Conservation (phyloP, 2,797 vertebrate species). For the Pteronotus mesoamericanus region DNA sequence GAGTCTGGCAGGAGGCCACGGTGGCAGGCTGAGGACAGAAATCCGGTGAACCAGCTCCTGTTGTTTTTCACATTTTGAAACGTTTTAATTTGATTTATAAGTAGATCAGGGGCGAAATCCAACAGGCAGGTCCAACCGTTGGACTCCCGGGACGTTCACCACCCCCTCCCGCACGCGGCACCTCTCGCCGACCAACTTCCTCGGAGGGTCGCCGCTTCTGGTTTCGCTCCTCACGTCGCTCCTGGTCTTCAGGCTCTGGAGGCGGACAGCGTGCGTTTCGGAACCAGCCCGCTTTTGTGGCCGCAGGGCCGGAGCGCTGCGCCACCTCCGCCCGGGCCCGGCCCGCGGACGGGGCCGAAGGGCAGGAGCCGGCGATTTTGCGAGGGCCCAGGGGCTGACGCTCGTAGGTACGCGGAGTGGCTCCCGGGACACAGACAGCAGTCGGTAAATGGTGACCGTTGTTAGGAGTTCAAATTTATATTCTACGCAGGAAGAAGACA, state of each 20-base stretch:
- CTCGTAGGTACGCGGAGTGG: rapidly evolving
- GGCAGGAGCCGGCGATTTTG: neutral
- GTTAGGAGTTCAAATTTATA: neutral
- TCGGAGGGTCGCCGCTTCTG: too few relatives aligned
- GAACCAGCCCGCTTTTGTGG: neutral
- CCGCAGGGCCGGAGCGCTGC: too few relatives aligned
- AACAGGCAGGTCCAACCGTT: rapidly evolving
- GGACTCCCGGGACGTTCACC: rapidly evolving
- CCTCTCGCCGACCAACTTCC: neutral
- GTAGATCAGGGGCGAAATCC: neutral
- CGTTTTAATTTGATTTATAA: neutral
- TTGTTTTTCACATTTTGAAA: neutral
- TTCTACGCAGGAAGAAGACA: neutral
- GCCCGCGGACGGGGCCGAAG: too few relatives aligned
- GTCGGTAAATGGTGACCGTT: too few relatives aligned
- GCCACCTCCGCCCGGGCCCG: too few relatives aligned
- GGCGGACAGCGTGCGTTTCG: neutral
- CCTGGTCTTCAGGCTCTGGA: neutral
- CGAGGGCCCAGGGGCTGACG: rapidly evolving
- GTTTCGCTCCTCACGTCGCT: neutral
- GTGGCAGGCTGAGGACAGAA: neutral
- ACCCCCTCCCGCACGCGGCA: rapidly evolving
- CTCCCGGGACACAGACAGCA: neutral
- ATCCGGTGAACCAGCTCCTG: neutral
- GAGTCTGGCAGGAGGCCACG: neutral